Evolutionary conservation across 2,888 invertebrate genomes (phyloP), one percentile per base, ranked within the genome.

Genomic region (Agrilus cyanescens): DNA sequence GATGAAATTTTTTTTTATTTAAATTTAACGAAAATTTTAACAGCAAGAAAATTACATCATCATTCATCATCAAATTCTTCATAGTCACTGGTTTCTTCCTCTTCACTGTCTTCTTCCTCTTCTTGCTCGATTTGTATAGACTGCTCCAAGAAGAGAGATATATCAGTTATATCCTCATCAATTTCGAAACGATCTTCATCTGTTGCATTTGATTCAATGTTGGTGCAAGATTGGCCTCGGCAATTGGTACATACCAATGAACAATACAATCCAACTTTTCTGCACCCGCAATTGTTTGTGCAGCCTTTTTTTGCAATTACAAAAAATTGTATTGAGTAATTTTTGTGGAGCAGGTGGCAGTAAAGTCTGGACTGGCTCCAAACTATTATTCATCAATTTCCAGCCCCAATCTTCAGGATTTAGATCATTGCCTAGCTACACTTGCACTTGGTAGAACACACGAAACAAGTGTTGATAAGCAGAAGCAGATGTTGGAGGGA

Each of bases 391-490:
- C 42, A 35, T 44, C 37, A 53, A 47, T 49, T 51, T 50, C 57
- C 58, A 57, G 42, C 54, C 53, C 48, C 55, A 58, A 29, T 54
- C 47, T 50, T 50, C 41, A 12, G 53, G 49, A 36, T 52, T 42
- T 39, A 51, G 32, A 29, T 53, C 18, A 37, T 49, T 48, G 15
- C 52, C 51, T 38, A 47, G 47, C 54, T 52, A 57, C 38, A 38
- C 48, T 42, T 55, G 52, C 37, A 59, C 52, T 50, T 55, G 55
- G 41, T 52, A 48, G 40, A 51, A 57, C n/a, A 50, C 49, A 20
- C 53, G 50, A 41, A 51, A 54, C 30, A 50, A 40, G 12, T 60
- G 59, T 52, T 59, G 54, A 38, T 44, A 38, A 31, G 52, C 53
- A 45, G 56, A 49, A 38, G 45, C 46, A 15, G 44, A 37, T 20